Base-by-base conservation (phyloP, 2,113 vertebrate genomes). In the Ibidorhyncha struthersii region DNA sequence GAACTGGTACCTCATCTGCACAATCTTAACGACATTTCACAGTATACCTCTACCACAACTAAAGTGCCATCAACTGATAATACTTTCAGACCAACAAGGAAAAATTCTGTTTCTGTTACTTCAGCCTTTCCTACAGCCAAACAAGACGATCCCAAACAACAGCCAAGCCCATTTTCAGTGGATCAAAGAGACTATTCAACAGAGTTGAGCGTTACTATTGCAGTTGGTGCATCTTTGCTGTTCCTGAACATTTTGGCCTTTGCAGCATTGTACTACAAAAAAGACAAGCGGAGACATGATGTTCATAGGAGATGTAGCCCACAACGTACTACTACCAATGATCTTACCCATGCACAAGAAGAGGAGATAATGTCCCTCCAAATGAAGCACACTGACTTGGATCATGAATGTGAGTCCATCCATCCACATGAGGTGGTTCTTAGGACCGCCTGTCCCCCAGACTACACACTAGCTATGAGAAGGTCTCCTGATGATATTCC, bases 361-460 rank as follows among this genome's bases (percentile, higher is more conserved):
- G 99, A 99, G 98, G 99, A 99, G 98, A 99, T 99, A 97, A 99
- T 99, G 99, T 99, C 99, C 96, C 98, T 99, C 92, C 99, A 99
- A 98, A 99, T 99, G 99, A 99, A 99, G 99, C 99, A 99, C 98
- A 99, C 99, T 67, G 99, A 99, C 97, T 98, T 99, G 98, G 99
- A 99, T 98, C 99, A 99, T 96, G 99, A 99, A 98, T 99, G 99
- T 98, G 99, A 99, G 97, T 98, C 99, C 95, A 98, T 99, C 98
- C 99, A 99, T 98, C 98, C 99, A 66, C 99, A 99, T 38, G 99
- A 99, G 96, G 99, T 99, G 98, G 99, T 99, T 98, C 99, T 99
- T 58, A 98, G 99, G 98, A 99, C 99, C 99, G 98, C 99, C 99
- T 99, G 99, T 55, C 99, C 99, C 78, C 99, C 99, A 76, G 99